Evolutionary conservation across 2,797 vertebrate genomes (phyloP), one percentile per base, ranked within the genome.

Genomic region (Babyrousa celebensis): DNA sequence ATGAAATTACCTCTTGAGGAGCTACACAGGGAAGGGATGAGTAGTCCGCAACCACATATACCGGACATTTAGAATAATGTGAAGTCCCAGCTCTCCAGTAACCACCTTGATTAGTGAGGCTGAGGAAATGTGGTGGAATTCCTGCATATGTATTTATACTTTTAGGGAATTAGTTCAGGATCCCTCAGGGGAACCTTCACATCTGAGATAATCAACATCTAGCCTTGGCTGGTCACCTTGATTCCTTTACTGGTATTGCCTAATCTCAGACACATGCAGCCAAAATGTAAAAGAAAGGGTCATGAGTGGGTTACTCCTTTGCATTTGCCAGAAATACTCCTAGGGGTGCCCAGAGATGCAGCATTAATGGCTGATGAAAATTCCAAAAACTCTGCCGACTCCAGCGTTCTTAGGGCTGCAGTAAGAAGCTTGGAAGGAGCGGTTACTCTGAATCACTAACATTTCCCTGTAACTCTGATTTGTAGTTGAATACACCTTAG

Each of bases 21-120:
- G 32, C 40, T 71, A 36, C 27, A n/a, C 12, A 43, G 72, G 27
- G 21, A 92, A 89, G 32, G 56, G 65, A n/a, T 90, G 36, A 5
- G 3, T 70, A 96, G 32, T 79, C 75, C 95, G n/a, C 9, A 83
- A 67, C 90, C 48, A 27, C 2, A 32, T 18, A 32, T 74, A 25
- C 62, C 67, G 80, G 56, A 77, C 89, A 85, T 87, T 95, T 56
- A 91, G 58, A 25, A 80, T n/a, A 96, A 84, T 40, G 12, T 93
- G n/a, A 93, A 25, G 23, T 83, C 23, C 12, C 18, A 60, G 12
- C 63, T 96, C 48, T 83, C 77, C 80, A 74, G 43, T 84, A 91
- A 29, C 9, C 18, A 77, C 52, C 10, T 85, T 83, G 79, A 67
- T 85, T 93, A 87, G 63, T 79, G 87, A 84, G 79, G 65, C 25